Conservation (phyloP, 2,797 vertebrate species). For the Sebastes goodei region DNA sequence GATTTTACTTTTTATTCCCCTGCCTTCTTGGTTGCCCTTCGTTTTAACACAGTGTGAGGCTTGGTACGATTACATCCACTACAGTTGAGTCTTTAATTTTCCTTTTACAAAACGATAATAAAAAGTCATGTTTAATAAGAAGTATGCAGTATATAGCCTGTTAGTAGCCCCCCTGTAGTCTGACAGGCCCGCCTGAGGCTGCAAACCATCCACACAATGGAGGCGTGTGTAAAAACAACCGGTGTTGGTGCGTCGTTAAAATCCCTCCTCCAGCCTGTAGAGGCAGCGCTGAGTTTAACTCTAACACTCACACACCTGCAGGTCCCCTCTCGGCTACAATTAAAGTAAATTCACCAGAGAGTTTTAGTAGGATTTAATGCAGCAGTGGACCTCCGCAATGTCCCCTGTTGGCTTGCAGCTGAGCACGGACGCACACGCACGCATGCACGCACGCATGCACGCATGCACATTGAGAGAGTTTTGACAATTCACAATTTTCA, state of each 20-base stretch:
- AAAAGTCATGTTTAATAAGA: background rate
- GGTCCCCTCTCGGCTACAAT: background rate
- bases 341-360: background rate
- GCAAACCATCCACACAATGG: background rate
- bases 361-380: background rate
- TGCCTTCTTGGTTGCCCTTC: background rate
- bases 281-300: background rate
- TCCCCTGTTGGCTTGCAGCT: background rate
- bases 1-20: background rate
- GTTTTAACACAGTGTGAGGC: background rate
- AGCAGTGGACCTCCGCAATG: background rate
- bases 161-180: background rate
- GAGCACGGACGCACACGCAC: background rate
- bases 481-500: conserved; percentile 13
- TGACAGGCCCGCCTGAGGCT: background rate
- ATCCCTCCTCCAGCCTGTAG: background rate
- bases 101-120: background rate
- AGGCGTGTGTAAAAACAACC: background rate
- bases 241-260: background rate
- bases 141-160: background rate
- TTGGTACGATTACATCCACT: background rate
- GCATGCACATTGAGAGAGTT: background rate
- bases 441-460: too few relatives aligned
- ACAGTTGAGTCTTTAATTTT: background rate
- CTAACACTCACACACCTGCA: background rate